These are phyloP conservation scores for Osmerus mordax DNA, from an alignment of 2,113 vertebrate genomes.

Conservation along the genomic window DNA sequence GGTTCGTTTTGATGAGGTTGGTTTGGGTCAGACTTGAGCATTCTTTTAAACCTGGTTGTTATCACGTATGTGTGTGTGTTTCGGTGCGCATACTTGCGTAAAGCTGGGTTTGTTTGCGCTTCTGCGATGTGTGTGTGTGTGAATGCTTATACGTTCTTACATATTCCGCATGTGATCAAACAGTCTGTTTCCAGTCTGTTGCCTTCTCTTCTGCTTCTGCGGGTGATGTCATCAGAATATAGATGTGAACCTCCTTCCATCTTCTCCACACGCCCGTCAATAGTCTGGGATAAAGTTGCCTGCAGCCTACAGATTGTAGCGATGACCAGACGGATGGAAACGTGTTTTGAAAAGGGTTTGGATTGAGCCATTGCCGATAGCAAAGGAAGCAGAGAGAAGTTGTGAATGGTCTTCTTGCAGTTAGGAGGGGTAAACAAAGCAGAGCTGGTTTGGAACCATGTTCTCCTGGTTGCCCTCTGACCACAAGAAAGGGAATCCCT, in stretches of 20 bases:
- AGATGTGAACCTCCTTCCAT: slow-evolving; percentile 53
- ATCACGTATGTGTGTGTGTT: neutral
- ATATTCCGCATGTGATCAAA: slow-evolving; percentile 35
- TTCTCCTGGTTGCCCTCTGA: too few relatives aligned
- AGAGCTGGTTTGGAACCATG: too few relatives aligned
- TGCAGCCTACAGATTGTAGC: too few relatives aligned
- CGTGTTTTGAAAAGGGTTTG: too few relatives aligned
- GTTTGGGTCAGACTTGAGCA: too few relatives aligned
- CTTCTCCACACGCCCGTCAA: slow-evolving; percentile 48
- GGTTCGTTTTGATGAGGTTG: too few relatives aligned
- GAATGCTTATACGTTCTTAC: slow-evolving; percentile 12
- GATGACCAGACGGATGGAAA: too few relatives aligned
- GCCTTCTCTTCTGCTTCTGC: slow-evolving; percentile 39
- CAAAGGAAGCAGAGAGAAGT: too few relatives aligned
- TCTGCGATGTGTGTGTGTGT: slow-evolving; percentile 11
- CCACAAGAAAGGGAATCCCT: too few relatives aligned
- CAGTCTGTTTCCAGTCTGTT: slow-evolving; percentile 47
- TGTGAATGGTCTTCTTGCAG: too few relatives aligned
- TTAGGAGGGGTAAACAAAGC: too few relatives aligned
- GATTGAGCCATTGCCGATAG: too few relatives aligned
- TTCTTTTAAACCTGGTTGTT: neutral
- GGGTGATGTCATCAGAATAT: slow-evolving; percentile 60
- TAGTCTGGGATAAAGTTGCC: slow-evolving; percentile 7
- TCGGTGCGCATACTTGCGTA: neutral
- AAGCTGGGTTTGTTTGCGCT: neutral